Evolutionary conservation across 2,113 vertebrate genomes (phyloP).

Genomic region (Odocoileus virginianus): DNA sequence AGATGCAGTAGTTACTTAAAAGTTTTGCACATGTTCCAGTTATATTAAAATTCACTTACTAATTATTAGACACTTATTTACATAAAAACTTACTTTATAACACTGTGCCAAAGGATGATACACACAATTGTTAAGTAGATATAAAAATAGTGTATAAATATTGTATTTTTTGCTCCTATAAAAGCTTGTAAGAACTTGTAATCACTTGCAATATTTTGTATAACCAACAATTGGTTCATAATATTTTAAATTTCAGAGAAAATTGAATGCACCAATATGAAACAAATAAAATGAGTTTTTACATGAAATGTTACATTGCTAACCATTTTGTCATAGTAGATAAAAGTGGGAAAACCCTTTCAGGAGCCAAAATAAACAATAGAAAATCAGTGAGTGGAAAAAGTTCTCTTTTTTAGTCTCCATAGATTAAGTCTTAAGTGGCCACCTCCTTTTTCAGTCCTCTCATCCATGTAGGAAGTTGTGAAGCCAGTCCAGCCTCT

Average conservation of each 20-base stretch:
- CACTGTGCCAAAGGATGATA: not conserved
- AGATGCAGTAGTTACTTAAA: not conserved
- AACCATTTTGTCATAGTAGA: not conserved
- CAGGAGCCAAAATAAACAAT: not conserved
- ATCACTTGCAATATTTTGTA: not conserved
- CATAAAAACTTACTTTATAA: not conserved
- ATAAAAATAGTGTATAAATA: not conserved
- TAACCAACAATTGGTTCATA: not conserved
- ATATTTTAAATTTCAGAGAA: not conserved
- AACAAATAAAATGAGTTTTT: not conserved
- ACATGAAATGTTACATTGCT: not conserved
- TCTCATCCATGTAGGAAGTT: not conserved
- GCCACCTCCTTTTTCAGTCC: not conserved
- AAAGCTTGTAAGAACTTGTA: not conserved
- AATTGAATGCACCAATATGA: not conserved
- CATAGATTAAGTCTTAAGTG: not conserved
- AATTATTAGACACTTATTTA: not conserved
- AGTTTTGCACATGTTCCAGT: not conserved
- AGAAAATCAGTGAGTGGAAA: not conserved
- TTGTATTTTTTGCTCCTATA: not conserved
- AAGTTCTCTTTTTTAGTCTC: not conserved
- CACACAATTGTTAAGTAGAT: not conserved
- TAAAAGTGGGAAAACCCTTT: not conserved
- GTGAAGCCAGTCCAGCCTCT: not conserved
- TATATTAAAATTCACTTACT: not conserved